Evolutionary conservation across 1,140 invertebrate genomes (phyloP), one percentile per base, ranked within the genome.

Genomic region (Drosophila malerkotliana): DNA sequence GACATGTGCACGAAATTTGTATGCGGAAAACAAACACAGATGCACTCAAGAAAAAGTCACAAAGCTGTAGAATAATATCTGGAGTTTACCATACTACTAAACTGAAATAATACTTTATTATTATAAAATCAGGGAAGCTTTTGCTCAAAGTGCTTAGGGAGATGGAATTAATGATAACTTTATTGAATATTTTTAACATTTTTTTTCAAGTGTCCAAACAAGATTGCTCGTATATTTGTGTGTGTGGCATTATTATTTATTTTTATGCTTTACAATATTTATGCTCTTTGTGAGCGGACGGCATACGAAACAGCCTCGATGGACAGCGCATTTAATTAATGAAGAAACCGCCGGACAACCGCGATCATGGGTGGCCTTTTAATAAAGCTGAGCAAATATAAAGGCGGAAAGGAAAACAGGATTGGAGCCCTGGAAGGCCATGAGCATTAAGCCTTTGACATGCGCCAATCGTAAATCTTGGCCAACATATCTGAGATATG

Each of bases 401-500:
- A 77, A 49, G 67, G 15, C 77, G 10, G 64, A 57, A 39, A 59
- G n/a, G 64, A 57, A 39, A 59, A 59, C 61, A 57, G 75, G 15
- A 56, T 7, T 51, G 47, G 49, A 26, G 47, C 15, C 41, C n/a
- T 48, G 39, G 47, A 30, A 14, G 67, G 55, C 24, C 44, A 56
- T 14, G 15, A 39, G 41, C 56, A 79, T 90, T 90, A 90, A 90
- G 87, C 87, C 87, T 90, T 90, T 90, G 87, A 90, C 87, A 90
- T 90, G 87, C 87, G 87, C 79, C 87, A 90, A 87, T 90, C 87
- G 87, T 90, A 90, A 90, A 90, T 90, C 87, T 90, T 90, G 85
- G 74, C 77, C 85, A 90, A 88, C 87, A 90, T 90, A 90, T 90
- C 87, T 90, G 75, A 90, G 63, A 81, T 66, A 73, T 88, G 84